phyloP scores from a whole-genome alignment of 2,113 vertebrate species.

The Catharus bicknelli region DNA sequence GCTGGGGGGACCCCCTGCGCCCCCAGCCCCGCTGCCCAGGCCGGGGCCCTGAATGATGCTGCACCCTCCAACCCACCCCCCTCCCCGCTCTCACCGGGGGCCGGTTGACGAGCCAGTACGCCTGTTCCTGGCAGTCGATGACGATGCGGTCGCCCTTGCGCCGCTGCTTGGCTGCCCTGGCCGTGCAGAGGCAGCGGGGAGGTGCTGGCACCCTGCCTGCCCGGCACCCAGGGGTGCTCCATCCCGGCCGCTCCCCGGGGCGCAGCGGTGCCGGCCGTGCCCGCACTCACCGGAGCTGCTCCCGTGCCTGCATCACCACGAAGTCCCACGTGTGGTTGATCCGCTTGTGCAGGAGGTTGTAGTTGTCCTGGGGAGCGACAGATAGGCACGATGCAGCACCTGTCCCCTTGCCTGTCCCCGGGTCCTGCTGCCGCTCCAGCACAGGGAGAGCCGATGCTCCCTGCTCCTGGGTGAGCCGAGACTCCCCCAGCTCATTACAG shows the following conservation, averaged over 20 bases:
- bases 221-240: background rate
- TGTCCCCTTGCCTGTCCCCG: rapidly evolving
- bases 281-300: slow-evolving; percentile 87
- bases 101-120: slow-evolving; percentile 93
- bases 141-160: slow-evolving; percentile 92
- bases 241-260: background rate
- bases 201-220: background rate
- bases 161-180: slow-evolving; percentile 90
- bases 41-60: background rate
- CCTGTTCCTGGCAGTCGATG: slow-evolving; percentile 92
- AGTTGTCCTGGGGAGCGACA: slow-evolving; percentile 78
- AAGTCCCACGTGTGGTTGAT: slow-evolving; percentile 96
- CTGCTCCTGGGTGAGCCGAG: background rate
- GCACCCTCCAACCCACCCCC: background rate
- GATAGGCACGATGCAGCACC: rapidly evolving
- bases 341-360: slow-evolving; percentile 86
- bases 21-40: background rate
- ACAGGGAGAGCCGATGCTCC: background rate
- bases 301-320: slow-evolving; percentile 93
- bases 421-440: rapidly evolving
- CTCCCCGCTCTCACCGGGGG: slow-evolving; percentile 79
- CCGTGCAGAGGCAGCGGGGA: background rate
- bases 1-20: background rate
- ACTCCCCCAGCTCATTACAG: background rate
- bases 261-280: background rate